These are phyloP conservation scores for Leptestheria dahalacensis DNA, from an alignment of 1,140 invertebrate species.

Conservation along the genomic window DNA sequence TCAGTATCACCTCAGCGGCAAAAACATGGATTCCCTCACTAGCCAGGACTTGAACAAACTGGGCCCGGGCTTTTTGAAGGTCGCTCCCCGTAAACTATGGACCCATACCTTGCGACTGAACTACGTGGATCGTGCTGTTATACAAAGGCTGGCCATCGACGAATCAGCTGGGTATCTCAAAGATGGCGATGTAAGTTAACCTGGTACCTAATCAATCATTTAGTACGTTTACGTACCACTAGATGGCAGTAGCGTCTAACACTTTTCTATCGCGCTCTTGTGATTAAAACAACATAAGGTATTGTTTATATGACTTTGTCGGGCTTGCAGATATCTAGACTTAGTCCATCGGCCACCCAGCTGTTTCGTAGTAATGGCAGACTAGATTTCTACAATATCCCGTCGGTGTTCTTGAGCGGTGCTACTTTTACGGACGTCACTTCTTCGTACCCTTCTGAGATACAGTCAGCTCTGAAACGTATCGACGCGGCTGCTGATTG, in stretches of 20 bases:
- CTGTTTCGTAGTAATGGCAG: neutral
- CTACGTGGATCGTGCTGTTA: neutral
- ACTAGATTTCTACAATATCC: neutral
- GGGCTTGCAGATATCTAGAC: neutral
- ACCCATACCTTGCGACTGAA: neutral
- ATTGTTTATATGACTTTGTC: neutral
- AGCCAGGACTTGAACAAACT: neutral
- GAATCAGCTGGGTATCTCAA: neutral
- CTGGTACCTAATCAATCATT: no score
- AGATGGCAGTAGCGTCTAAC: no score
- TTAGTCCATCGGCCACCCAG: neutral
- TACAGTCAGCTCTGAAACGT: neutral
- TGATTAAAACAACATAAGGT: no score
- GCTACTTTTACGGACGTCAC: neutral
- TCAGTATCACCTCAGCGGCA: neutral
- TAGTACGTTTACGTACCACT: no score
- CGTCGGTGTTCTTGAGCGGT: neutral
- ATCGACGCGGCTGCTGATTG: neutral
- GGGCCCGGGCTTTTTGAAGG: conserved; percentile 4
- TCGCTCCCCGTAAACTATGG: conserved; percentile 4
- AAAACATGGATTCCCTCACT: neutral
- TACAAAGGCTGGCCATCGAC: neutral
- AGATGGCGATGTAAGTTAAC: conserved; percentile 4
- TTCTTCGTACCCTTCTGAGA: neutral
- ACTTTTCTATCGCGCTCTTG: no score